Evolutionary conservation across 2,888 invertebrate genomes (phyloP).

Genomic region (Callinectes sapidus): DNA sequence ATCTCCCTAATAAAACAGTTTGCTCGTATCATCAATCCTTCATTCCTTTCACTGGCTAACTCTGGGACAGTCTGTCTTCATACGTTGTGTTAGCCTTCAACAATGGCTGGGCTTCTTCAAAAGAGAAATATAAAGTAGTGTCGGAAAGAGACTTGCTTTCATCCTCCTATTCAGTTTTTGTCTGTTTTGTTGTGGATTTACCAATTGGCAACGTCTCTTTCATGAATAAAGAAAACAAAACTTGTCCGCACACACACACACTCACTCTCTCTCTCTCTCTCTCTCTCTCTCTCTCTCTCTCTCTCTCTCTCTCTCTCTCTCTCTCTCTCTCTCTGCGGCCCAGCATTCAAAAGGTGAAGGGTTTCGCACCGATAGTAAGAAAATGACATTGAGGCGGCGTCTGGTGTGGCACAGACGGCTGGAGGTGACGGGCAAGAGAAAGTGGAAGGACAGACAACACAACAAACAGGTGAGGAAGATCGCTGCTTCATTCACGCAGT

Average conservation of each 20-base stretch:
- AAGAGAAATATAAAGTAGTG: too few relatives aligned
- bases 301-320: not conserved
- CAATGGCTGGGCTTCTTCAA: too few relatives aligned
- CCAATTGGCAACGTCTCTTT: too few relatives aligned
- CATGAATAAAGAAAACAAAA: too few relatives aligned
- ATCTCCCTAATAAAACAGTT: not conserved
- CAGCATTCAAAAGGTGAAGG: not conserved
- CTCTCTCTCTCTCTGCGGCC: not conserved
- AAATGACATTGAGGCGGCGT: not conserved
- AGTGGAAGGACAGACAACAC: not conserved
- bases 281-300: slow-evolving; percentile 1
- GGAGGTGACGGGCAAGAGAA: not conserved
- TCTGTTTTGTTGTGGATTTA: too few relatives aligned
- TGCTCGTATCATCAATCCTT: not conserved
- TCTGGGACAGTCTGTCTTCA: too few relatives aligned
- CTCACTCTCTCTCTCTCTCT: not conserved
- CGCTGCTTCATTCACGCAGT: not conserved
- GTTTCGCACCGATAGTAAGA: not conserved
- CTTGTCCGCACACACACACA: too few relatives aligned
- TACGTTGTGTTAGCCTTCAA: too few relatives aligned
- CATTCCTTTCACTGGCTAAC: not conserved
- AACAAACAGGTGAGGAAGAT: not conserved
- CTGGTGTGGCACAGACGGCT: not conserved
- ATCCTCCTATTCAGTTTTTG: too few relatives aligned
- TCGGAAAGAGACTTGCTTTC: too few relatives aligned